phyloP scores from a whole-genome alignment of 1,140 invertebrate species.

The Zaprionus capensis region DNA sequence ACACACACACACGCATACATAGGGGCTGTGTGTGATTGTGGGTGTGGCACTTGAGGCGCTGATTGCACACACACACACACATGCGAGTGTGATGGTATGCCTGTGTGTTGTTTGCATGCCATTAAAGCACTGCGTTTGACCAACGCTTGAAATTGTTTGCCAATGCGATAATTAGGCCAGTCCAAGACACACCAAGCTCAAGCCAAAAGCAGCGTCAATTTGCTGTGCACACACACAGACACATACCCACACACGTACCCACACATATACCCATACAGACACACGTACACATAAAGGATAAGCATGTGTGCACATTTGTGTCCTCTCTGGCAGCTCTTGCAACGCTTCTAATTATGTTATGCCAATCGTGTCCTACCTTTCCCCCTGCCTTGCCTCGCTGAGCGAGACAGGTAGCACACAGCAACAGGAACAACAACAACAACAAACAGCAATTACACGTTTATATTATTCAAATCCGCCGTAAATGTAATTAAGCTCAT shows the following conservation, averaged over 20 bases:
- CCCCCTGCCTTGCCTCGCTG: not conserved
- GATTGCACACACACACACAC: slow-evolving; percentile 17
- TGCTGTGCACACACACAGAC: slow-evolving; percentile 53
- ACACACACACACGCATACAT: slow-evolving; percentile 11
- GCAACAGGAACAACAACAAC: not conserved
- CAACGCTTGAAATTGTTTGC: slow-evolving; percentile 58
- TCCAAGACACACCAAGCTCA: slow-evolving; percentile 34
- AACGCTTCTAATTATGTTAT: slow-evolving; percentile 65
- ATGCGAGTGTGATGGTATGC: slow-evolving; percentile 12
- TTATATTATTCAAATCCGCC: slow-evolving; percentile 75
- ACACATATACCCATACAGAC: not conserved
- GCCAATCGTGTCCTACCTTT: not conserved
- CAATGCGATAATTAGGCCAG: slow-evolving; percentile 74
- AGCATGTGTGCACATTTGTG: not conserved
- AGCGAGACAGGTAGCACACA: slow-evolving; percentile 6
- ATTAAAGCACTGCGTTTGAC: slow-evolving; percentile 61
- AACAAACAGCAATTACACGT: slow-evolving; percentile 61
- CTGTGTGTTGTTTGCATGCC: slow-evolving; percentile 58
- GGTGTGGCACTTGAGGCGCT: not conserved
- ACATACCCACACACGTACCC: not conserved
- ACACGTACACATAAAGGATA: not conserved
- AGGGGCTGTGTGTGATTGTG: not conserved
- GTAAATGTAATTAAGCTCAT: slow-evolving; percentile 81
- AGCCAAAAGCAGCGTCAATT: slow-evolving; percentile 62
- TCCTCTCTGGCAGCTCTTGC: not conserved